These are phyloP conservation scores for Megaceryle maxima DNA, from an alignment of 2,113 vertebrate genomes.

Conservation along the genomic window DNA sequence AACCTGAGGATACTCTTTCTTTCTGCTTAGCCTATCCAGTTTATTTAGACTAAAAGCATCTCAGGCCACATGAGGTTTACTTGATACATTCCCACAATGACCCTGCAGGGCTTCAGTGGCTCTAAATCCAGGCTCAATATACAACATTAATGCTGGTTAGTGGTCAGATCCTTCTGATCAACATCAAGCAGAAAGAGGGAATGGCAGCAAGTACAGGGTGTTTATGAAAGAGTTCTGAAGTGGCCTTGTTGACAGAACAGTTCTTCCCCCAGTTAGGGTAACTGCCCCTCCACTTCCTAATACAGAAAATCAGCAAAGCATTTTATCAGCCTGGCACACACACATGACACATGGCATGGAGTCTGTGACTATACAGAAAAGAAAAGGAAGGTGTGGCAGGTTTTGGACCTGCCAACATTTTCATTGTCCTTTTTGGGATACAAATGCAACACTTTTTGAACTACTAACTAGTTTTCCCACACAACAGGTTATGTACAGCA, in stretches of 20 bases:
- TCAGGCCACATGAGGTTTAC: not conserved
- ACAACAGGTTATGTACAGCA: not conserved
- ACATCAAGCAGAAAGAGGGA: not conserved
- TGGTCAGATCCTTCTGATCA: not conserved
- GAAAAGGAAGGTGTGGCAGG: not conserved
- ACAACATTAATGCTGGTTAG: not conserved
- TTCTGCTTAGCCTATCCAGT: not conserved
- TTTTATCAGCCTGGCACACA: not conserved
- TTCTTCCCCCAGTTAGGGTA: not conserved
- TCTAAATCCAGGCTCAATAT: not conserved
- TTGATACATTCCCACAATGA: not conserved
- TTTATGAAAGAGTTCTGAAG: not conserved
- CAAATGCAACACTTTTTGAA: not conserved
- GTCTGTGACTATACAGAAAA: not conserved
- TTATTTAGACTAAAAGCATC: not conserved
- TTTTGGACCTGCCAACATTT: not conserved
- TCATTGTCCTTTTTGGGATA: not conserved
- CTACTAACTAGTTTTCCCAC: not conserved
- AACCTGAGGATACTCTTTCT: not conserved
- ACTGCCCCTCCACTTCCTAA: not conserved
- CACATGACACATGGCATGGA: not conserved
- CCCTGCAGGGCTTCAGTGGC: not conserved
- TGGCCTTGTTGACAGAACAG: not conserved
- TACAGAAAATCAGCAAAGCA: conserved; percentile 1
- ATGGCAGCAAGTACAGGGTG: not conserved